Conservation (phyloP, 2,113 vertebrate genomes). For the Copsychus sechellarum region DNA sequence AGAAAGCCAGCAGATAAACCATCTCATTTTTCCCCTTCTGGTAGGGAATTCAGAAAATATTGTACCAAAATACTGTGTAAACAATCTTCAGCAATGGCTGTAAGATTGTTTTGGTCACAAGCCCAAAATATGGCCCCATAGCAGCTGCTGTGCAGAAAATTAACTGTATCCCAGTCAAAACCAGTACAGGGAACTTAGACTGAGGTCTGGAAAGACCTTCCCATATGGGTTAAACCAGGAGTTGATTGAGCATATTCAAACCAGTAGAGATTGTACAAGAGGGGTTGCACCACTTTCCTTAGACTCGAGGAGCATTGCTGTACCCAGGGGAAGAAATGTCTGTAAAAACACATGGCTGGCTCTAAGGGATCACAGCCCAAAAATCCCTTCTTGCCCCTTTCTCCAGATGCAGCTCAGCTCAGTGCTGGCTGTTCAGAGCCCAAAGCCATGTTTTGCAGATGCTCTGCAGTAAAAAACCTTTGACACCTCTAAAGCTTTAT, state of each 20-base stretch:
- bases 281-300: background rate
- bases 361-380: rapidly evolving
- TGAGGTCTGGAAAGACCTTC: background rate
- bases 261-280: background rate
- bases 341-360: background rate
- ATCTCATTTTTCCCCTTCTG: background rate
- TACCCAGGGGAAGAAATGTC: background rate
- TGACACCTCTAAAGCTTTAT: slow-evolving; percentile 15
- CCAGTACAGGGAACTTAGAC: background rate
- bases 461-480: slow-evolving; percentile 28
- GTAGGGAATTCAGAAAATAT: background rate
- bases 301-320: rapidly evolving
- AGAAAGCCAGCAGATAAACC: background rate
- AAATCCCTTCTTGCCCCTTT: background rate
- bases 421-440: background rate
- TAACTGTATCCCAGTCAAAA: background rate
- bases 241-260: background rate
- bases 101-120: rapidly evolving
- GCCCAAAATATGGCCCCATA: background rate
- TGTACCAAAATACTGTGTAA: background rate
- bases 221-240: rapidly evolving
- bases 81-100: background rate
- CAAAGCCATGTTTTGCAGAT: background rate
- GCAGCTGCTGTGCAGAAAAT: background rate
- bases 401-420: background rate